Evolutionary conservation across 2,113 vertebrate genomes (phyloP), one percentile per base, ranked within the genome.

Genomic region (Hipposideros armiger): DNA sequence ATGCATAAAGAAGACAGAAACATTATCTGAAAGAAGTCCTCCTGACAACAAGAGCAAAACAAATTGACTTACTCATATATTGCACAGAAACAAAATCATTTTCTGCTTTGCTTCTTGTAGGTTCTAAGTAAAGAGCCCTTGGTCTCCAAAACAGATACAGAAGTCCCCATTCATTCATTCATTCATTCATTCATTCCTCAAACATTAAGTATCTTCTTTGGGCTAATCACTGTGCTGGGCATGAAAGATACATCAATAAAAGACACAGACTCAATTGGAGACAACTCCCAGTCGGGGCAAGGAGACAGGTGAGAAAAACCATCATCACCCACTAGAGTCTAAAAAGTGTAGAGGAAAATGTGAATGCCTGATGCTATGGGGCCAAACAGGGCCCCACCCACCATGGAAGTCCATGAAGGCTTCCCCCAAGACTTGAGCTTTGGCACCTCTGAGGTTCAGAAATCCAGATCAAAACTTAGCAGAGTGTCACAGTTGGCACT

Each of bases 131-230:
- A 78, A 69, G 42, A 36, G 13, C 17, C 80, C 36, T 40, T 80
- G 26, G 42, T 78, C 74, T 94, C 64, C 66, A 64, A 80, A 77
- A 67, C 0, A 47, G 36, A 84, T 77, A 8, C 0, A 42, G 58
- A 64, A 60, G 45, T 30, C 28, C 50, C 45, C 87, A 76, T 70
- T 80, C 40, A 32, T 62, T 92, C 66, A 22, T 73, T 92, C 87
- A 76, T 70, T 80, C 40, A 32, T 62, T 92, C 66, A 22, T 73
- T 92, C 50, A 67, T 67, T 91, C n/a, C 62, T 66, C 56, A 50
- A 91, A 20, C 10, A 4, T 30, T 47, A 52, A n/a, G 36, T 56
- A 58, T 40, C 36, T 70, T 64, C 58, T 22, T 13, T 4, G 42
- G 50, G 11, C 47, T 26, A 20, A 28, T 28, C 10, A 9, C 26